phyloP scores from a whole-genome alignment of 1,140 invertebrate genomes.

The fruit fly (Drosophila melanogaster) region DNA sequence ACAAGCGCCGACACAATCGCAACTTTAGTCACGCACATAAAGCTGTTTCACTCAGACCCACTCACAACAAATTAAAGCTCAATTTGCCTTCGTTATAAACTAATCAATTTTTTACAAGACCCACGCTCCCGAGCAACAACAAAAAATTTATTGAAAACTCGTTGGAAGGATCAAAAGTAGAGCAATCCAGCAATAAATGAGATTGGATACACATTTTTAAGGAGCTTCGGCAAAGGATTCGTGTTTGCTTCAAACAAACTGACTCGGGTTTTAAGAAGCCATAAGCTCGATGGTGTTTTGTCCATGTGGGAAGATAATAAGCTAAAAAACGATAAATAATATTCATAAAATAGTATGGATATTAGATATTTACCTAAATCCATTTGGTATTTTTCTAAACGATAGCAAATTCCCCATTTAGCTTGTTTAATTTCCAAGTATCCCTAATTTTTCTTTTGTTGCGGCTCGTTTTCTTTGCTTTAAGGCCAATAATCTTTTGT shows the following conservation, averaged over 20 bases:
- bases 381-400: background rate
- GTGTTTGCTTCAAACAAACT: conserved; percentile 15
- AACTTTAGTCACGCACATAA: conserved; percentile 43
- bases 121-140: background rate
- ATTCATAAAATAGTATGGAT: background rate
- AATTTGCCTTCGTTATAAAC: conserved; percentile 65
- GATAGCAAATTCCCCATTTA: background rate
- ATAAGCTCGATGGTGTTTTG: background rate
- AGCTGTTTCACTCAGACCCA: conserved; percentile 14
- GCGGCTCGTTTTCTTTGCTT: too few species aligned
- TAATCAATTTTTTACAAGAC: conserved; percentile 51
- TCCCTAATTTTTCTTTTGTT: too few species aligned
- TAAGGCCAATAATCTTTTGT: conserved; percentile 28
- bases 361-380: background rate
- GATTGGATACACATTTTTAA: conserved; percentile 9
- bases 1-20: conserved; percentile 11
- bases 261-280: background rate
- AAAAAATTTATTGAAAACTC: conserved; percentile 32
- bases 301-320: background rate
- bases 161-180: conserved; percentile 41
- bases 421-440: background rate
- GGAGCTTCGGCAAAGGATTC: background rate
- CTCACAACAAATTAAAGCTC: conserved; percentile 59
- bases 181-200: conserved; percentile 25
- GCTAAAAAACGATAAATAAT: background rate